Percentiles rank a stretch among this genome's conserved stretches.
phyloP scores from a whole-genome alignment of 2,888 invertebrate species.

The Cephus nigrinus region DNA sequence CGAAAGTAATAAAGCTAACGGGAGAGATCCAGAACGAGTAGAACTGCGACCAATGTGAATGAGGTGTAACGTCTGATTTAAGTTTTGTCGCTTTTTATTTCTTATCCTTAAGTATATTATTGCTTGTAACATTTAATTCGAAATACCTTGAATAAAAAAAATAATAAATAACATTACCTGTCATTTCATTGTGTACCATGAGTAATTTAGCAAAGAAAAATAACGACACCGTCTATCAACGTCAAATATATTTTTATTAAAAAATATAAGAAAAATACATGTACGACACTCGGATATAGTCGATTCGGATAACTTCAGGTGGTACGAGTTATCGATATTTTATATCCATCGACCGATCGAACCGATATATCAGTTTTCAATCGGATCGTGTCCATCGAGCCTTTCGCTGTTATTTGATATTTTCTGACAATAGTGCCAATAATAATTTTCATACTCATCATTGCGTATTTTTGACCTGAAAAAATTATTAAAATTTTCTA shows the following conservation, averaged over 20 bases:
- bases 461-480: slow-evolving; percentile 41
- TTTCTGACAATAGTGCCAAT: slow-evolving; percentile 36
- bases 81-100: slow-evolving; percentile 56
- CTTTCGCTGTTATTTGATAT: slow-evolving; percentile 20
- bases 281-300: neutral
- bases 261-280: neutral
- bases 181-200: neutral
- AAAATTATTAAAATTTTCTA: neutral
- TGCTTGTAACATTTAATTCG: slow-evolving; percentile 54
- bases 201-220: neutral
- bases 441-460: slow-evolving; percentile 38
- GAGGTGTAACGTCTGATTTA: slow-evolving; percentile 53
- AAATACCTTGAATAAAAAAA: slow-evolving; percentile 55
- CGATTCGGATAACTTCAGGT: neutral
- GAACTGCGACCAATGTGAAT: slow-evolving; percentile 43
- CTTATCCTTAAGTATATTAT: slow-evolving; percentile 53
- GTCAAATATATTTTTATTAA: neutral
- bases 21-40: slow-evolving; percentile 12
- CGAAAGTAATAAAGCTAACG: neutral
- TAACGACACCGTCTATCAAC: neutral
- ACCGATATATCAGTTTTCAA: slow-evolving; percentile 17
- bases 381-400: slow-evolving; percentile 2
- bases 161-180: slow-evolving; percentile 50
- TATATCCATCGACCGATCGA: slow-evolving; percentile 13
- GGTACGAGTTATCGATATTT: slow-evolving; percentile 14